A percentile compares a stretch with the other conserved stretches of the same genome.
phyloP scores from a whole-genome alignment of 2,797 vertebrate genomes.

The Periophthalmus magnuspinnatus region DNA sequence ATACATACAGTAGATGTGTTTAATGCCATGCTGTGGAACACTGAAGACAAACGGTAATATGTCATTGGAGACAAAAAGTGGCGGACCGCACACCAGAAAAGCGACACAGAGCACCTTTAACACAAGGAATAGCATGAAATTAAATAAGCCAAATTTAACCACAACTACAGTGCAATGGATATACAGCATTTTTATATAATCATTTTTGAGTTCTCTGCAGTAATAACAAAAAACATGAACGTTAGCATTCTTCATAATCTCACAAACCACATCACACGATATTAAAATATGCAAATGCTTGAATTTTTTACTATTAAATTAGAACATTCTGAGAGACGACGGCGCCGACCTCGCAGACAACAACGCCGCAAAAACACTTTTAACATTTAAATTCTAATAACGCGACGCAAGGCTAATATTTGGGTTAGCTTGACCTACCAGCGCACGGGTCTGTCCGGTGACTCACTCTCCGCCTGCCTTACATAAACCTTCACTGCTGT shows the following conservation, averaged over 20 bases:
- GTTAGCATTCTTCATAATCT: neutral
- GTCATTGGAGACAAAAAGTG: too few species aligned
- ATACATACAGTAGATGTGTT: too few species aligned
- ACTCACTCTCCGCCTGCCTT: slow-evolving; percentile 37
- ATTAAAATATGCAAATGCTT: neutral
- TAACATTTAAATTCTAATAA: neutral
- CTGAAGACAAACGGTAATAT: too few species aligned
- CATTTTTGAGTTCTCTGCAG: too few species aligned
- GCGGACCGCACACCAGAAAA: too few species aligned
- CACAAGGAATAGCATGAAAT: too few species aligned
- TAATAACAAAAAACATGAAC: too few species aligned
- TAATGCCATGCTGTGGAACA: too few species aligned
- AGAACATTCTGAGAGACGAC: neutral
- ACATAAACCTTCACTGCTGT: slow-evolving; percentile 24
- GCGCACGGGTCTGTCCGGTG: slow-evolving; percentile 63
- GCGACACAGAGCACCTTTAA: too few species aligned
- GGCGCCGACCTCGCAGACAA: slow-evolving; percentile 26
- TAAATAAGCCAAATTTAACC: too few species aligned
- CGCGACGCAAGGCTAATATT: neutral
- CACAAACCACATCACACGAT: neutral
- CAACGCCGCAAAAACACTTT: slow-evolving; percentile 24
- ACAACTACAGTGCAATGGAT: too few species aligned
- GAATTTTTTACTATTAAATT: neutral
- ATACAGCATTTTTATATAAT: too few species aligned
- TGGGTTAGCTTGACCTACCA: slow-evolving; percentile 26